A percentile compares a stretch with the other conserved stretches of the same genome.
These are phyloP conservation scores for Phallusia fumigata DNA, from an alignment of 23 tunicate genomes.

Conservation along the genomic window DNA sequence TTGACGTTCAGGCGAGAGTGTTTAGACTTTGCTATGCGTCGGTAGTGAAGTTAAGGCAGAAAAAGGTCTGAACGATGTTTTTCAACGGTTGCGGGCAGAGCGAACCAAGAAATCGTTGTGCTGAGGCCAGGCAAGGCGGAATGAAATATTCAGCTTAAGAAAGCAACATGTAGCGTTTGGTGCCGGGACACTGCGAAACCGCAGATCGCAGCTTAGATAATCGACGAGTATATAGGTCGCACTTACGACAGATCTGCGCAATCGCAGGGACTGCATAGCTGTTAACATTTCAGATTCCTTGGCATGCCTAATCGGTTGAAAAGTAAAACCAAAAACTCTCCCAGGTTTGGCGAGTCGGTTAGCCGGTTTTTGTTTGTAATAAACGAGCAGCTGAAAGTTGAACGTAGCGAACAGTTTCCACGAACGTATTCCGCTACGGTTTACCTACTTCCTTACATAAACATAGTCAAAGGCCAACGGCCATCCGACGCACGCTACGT, in stretches of 20 bases:
- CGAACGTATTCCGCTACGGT: constrained; percentile 13
- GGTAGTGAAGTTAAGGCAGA: not conserved
- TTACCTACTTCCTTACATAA: constrained; percentile 76
- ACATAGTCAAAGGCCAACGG: constrained; percentile 36
- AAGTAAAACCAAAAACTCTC: no score
- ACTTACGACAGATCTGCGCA: not conserved
- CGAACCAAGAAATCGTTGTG: not conserved
- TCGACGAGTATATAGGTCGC: not conserved
- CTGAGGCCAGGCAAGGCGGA: not conserved
- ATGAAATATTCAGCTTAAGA: constrained; percentile 9
- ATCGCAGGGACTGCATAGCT: no score
- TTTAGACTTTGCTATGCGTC: not conserved
- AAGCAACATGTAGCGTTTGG: not conserved
- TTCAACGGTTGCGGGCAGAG: constrained; percentile 5
- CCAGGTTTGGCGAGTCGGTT: no score
- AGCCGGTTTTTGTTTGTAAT: no score
- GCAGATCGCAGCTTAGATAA: constrained; percentile 2
- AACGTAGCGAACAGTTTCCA: not conserved
- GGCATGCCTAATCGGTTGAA: no score
- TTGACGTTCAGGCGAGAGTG: not conserved
- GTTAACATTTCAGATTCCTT: no score
- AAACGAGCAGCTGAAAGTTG: no score
- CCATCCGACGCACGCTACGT: not conserved
- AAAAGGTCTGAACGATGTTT: not conserved
- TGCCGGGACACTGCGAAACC: constrained; percentile 8